Evolutionary conservation across 2,888 invertebrate species (phyloP), one percentile per base, ranked within the genome.

Genomic region (Alitta virens): DNA sequence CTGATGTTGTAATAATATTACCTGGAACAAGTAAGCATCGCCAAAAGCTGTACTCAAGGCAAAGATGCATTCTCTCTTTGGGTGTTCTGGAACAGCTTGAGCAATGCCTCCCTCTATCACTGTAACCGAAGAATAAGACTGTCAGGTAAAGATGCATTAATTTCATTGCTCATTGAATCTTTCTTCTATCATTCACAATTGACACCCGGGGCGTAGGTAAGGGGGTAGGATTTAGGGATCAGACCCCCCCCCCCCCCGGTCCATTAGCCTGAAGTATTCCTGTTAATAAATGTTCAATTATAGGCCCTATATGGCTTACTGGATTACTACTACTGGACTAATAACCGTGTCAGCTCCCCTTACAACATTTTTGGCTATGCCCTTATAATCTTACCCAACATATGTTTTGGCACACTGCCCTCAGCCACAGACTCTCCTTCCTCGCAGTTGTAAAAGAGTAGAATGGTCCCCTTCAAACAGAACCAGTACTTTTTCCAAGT

Each of bases 401-500:
- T 74, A 64, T 81, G 80, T 60, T 74, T 67, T 5, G 81, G 79
- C 21, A 76, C 67, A 60, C 72, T 75, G 57, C 75, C 74, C 46
- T 79, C 78, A 16, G 69, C 70, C 23, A 75, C 66, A 16, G 71
- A 65, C 52, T 70, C 73, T 33, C 76, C 75, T 56, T 78, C 77
- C 49, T 75, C 76, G 59, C 77, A 74, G 60, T 74, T 74, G 84
- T 96, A 96, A 85, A 97, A 97, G 64, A 96, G 88, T 64, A 97
- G 86, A 53, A 95, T 95, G 64, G 95, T 96, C 73, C 97, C 97
- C 84, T 96, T 97, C 74, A 98, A 86, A 83, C 95, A 96, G 60
- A 97, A 96, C 96, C 96, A 97, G 84, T 97, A 97, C 69, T 94
- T 94, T 84, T 96, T 96, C 97, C 97, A 98, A 71, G 94, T 95